Base-by-base conservation (phyloP, 2,797 vertebrate species). In the Lycodopsis pacificus region DNA sequence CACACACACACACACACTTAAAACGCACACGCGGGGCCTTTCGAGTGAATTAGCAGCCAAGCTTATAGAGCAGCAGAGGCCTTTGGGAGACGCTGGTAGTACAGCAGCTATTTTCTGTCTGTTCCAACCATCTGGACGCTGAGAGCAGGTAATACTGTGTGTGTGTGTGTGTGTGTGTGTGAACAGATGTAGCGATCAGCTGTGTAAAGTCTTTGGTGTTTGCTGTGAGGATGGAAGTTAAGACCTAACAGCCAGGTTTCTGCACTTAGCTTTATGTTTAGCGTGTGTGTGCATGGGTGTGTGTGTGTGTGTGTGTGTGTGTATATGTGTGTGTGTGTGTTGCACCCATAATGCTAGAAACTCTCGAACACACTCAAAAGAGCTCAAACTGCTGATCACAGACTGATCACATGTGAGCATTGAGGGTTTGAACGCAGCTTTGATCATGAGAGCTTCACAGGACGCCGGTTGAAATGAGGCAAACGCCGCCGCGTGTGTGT, bases 21-120 rank as follows among this genome's bases (percentile, higher is more conserved):
- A 34, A 34, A 34, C 32, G 32, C 32, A 34, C 32, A 34, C 32
- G 32, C 32, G 32, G 42, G 42, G 61, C 83, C 64, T 73, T 77
- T 74, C 72, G 65, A 87, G 77, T 74, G 80, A 85, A 89, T 90
- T 71, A 89, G n/a, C 81, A 88, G 76, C 70, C 73, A 14, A 80
- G 85, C 79, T 88, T 79, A 88, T 78, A 79, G 79, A 89, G 76
- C 77, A 81, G 54, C 65, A 69, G 63, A 63, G 81, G 81, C 77
- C 85, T 88, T 82, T 49, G 57, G 86, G 87, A 65, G 61, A 63
- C 5, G 61, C 73, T 72, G 79, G 72, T 84, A 80, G 81, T 84
- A 83, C 76, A 76, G 40, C 83, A 84, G 72, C 77, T 74, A 69
- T 82, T 83, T 58, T 69, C 62, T 85, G 36, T 81, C 59, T 70